phyloP scores from a whole-genome alignment of 2,888 invertebrate species.

The Agonum fuliginosum region DNA sequence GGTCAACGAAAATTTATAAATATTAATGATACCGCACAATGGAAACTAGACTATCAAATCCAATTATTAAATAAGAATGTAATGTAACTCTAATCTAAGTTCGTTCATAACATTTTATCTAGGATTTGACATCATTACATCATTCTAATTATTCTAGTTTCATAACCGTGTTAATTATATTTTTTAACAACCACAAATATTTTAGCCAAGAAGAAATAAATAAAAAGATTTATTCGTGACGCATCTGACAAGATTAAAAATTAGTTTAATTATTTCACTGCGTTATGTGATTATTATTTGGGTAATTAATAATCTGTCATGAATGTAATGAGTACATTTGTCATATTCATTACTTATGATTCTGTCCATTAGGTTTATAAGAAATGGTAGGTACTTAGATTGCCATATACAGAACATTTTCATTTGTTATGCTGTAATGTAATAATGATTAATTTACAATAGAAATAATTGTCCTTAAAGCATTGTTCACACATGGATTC shows the following conservation, averaged over 20 bases:
- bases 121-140: slow-evolving; percentile 29
- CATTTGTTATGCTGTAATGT: no score
- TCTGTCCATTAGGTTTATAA: not conserved
- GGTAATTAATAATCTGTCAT: slow-evolving; percentile 18
- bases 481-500: no score
- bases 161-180: slow-evolving; percentile 29
- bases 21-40: slow-evolving; percentile 6
- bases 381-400: no score
- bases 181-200: not conserved
- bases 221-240: no score
- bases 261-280: not conserved
- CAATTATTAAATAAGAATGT: not conserved
- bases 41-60: slow-evolving; percentile 21
- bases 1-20: slow-evolving; percentile 26
- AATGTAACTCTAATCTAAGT: slow-evolving; percentile 8
- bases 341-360: not conserved
- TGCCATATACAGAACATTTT: no score
- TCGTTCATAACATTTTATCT: not conserved
- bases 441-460: no score
- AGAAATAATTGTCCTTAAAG: no score
- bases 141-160: slow-evolving; percentile 24
- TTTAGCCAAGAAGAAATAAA: no score
- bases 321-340: slow-evolving; percentile 9
- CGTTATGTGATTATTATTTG: slow-evolving; percentile 1
- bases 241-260: not conserved